Conservation (phyloP, 2,797 vertebrate genomes). For the Parauchenoglanis ngamensis region DNA sequence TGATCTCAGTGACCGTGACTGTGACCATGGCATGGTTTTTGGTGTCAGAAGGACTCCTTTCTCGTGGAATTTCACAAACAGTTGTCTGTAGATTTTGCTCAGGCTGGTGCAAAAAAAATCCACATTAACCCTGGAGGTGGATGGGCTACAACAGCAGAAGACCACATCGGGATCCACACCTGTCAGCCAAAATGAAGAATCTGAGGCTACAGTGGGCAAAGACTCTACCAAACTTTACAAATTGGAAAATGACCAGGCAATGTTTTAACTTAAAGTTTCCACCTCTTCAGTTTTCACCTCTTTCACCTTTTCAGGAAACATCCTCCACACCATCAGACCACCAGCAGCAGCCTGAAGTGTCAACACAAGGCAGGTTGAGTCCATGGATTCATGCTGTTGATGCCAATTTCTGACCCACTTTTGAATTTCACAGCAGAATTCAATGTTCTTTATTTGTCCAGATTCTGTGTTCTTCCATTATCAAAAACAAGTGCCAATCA, state of each 20-base stretch:
- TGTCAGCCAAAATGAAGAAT: neutral
- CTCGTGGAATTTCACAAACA: neutral
- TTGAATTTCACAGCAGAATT: too few relatives aligned
- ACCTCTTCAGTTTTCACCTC: neutral
- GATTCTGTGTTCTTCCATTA: neutral
- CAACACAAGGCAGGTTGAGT: neutral
- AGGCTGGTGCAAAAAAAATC: neutral
- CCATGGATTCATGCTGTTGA: neutral
- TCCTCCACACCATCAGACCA: neutral
- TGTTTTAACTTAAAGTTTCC: neutral
- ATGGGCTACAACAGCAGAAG: neutral
- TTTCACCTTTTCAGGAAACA: too few relatives aligned
- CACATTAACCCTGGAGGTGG: neutral
- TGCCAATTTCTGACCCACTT: too few relatives aligned
- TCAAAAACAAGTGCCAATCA: neutral
- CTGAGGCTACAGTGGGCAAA: neutral
- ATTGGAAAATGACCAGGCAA: neutral
- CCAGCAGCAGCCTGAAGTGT: neutral
- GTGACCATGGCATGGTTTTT: neutral
- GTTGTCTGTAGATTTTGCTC: neutral
- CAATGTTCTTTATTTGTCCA: neutral
- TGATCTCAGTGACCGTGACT: neutral
- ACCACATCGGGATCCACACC: neutral
- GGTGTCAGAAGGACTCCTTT: neutral
- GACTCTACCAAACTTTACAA: neutral